phyloP scores from a whole-genome alignment of 1,140 invertebrate species.

The Gonatopus flavifemur region DNA sequence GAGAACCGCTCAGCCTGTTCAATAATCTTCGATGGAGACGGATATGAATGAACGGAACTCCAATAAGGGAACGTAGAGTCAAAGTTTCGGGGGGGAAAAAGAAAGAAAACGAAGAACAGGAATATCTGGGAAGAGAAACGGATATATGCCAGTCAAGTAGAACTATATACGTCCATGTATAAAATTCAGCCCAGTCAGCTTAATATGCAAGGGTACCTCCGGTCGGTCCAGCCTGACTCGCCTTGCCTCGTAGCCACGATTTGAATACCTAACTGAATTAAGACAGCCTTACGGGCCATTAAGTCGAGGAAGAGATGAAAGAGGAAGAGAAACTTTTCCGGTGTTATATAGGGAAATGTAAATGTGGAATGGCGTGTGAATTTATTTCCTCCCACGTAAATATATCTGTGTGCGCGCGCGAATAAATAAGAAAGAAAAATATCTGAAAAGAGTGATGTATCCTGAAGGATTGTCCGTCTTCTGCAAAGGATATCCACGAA shows the following conservation, averaged over 20 bases:
- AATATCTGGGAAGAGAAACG: no score
- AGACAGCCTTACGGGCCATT: constrained; percentile 34
- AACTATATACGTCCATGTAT: no score
- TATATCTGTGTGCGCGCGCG: no score
- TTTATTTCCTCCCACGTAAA: no score
- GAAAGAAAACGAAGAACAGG: neutral
- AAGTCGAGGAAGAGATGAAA: constrained; percentile 20
- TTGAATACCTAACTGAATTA: constrained; percentile 46
- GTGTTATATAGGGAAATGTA: neutral
- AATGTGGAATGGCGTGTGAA: constrained; percentile 7
- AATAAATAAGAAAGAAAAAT: no score
- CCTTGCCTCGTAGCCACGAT: constrained; percentile 10
- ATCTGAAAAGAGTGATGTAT: no score
- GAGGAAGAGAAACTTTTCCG: constrained; percentile 13
- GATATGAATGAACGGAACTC: neutral
- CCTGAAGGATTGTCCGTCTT: no score
- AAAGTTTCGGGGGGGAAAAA: neutral
- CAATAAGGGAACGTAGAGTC: no score
- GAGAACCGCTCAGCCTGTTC: neutral
- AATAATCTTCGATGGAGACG: neutral
- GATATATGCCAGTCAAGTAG: constrained; percentile 23
- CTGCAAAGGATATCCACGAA: no score
- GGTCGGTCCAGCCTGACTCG: neutral
- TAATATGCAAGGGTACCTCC: constrained; percentile 29
- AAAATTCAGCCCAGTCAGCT: constrained; percentile 40